Conservation (phyloP, 2,888 invertebrate genomes). For the Sicus ferrugineus region DNA sequence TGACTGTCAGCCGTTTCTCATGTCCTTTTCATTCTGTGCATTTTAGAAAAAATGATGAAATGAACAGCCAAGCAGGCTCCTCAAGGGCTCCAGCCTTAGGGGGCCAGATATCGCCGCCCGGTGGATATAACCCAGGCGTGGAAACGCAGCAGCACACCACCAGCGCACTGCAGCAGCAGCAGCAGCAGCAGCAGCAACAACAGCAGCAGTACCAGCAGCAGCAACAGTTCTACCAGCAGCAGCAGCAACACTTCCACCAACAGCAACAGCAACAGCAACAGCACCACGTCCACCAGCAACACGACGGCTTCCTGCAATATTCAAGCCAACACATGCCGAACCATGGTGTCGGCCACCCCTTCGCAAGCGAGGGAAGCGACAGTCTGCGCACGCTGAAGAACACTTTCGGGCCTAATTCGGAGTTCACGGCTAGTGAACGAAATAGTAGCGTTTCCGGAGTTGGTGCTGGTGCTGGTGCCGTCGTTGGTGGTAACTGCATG, state of each 20-base stretch:
- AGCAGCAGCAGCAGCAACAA: constrained; percentile 48
- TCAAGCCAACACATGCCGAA: constrained; percentile 20
- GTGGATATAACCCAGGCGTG: constrained; percentile 54
- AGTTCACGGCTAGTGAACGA: constrained; percentile 53
- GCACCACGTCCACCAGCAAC: constrained; percentile 38
- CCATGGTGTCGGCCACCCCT: constrained; percentile 33
- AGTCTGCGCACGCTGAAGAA: constrained; percentile 63
- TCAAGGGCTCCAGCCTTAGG: constrained; percentile 66
- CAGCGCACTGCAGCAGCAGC: constrained; percentile 46
- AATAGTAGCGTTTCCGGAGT: constrained; percentile 20
- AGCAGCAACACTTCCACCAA: constrained; percentile 52
- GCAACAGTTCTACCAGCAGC: constrained; percentile 50
- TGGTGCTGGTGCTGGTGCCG: constrained; percentile 39
- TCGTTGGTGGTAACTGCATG: constrained; percentile 34
- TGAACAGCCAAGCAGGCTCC: constrained; percentile 66
- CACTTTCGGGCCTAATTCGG: constrained; percentile 63
- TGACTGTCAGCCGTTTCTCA: too few species aligned
- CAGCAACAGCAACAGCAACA: constrained; percentile 45
- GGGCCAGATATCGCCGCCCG: constrained; percentile 65
- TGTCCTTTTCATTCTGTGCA: background rate
- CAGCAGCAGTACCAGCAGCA: constrained; percentile 50
- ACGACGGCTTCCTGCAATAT: constrained; percentile 42
- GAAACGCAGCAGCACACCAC: constrained; percentile 47
- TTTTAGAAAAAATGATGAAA: constrained; percentile 65
- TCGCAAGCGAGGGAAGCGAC: constrained; percentile 47